Conservation (phyloP, 2,888 invertebrate species). For the Phyllotreta cruciferae region DNA sequence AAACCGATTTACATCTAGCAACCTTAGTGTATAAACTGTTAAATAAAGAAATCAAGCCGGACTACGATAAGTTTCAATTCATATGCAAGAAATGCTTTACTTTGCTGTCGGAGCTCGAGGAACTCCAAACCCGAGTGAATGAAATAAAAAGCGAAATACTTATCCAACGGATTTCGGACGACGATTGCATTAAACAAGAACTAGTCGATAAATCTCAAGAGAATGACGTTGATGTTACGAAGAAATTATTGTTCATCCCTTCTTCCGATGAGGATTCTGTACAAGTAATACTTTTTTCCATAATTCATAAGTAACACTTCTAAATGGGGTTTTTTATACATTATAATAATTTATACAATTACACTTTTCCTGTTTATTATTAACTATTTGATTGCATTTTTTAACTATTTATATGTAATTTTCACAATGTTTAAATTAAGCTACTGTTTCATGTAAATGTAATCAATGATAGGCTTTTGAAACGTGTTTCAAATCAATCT, state of each 20-base stretch:
- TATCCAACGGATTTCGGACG: slow-evolving; percentile 43
- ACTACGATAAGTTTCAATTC: slow-evolving; percentile 63
- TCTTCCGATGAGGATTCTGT: slow-evolving; percentile 56
- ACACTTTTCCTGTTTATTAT: too few relatives aligned
- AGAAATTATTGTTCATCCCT: slow-evolving; percentile 58
- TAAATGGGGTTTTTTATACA: too few relatives aligned
- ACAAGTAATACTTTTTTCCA: slow-evolving; percentile 29
- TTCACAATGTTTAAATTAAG: too few relatives aligned
- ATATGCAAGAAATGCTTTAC: slow-evolving; percentile 75
- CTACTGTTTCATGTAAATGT: too few relatives aligned
- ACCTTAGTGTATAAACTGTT: slow-evolving; percentile 59
- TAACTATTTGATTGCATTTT: too few relatives aligned
- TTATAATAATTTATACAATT: too few relatives aligned
- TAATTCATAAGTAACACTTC: too few relatives aligned
- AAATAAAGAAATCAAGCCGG: slow-evolving; percentile 62
- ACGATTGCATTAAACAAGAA: slow-evolving; percentile 53
- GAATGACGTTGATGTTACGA: slow-evolving; percentile 49
- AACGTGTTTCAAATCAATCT: neutral
- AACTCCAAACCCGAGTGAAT: slow-evolving; percentile 62
- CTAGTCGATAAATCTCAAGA: slow-evolving; percentile 49
- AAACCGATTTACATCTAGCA: slow-evolving; percentile 29
- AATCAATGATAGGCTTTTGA: neutral
- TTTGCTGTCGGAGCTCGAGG: slow-evolving; percentile 69
- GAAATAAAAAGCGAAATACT: slow-evolving; percentile 65
- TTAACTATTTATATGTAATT: too few relatives aligned